Base-by-base conservation (phyloP, 2,888 invertebrate species). In the Rapana venosa region DNA sequence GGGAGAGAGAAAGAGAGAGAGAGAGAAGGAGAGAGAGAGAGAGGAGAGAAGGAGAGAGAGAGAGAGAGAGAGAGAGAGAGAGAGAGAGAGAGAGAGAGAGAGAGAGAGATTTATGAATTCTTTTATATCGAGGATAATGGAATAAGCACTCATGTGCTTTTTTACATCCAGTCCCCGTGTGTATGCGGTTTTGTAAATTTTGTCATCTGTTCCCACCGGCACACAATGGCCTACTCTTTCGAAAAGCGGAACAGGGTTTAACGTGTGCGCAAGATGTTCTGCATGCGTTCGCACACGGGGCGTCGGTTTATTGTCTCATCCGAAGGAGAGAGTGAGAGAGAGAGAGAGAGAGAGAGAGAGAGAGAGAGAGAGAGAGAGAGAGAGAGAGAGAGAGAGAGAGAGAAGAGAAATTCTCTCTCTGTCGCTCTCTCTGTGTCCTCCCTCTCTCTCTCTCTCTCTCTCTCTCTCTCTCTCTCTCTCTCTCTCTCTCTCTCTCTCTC, bases 21-120 rank as follows among this genome's bases (percentile, higher is more conserved):
- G 35, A 35, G 15, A 13, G 32, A 35, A 15, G 56, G 85, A 85
- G 58, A 85, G 30, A 35, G 85, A 56, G 30, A 47, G 30, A 30
- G 85, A 56, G 47, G n/a, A 84, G n/a, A 22, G 47, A 77, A 5
- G 32, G 77, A 77, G 77, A 30, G 77, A 77, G 77, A 77, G 77
- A 17, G 32, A 30, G 77, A 30, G 32, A 30, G 30, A 30, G 8
- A 30, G 77, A 30, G 5, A 30, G 32, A 30, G 32, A 30, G 77
- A 30, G 30, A 30, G 32, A 77, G 30, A 30, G 30, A 30, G 30
- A 26, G 8, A 30, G 77, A 77, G 77, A 32, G 32, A 13, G 77
- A 32, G 30, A 30, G 77, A 32, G 77, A 30, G 77, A 77, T n/a
- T n/a, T n/a, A n/a, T n/a, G n/a, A n/a, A n/a, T n/a, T n/a, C n/a